Percentiles rank a stretch among this genome's conserved stretches.
phyloP scores from a whole-genome alignment of 2,797 vertebrate genomes.

The Poecilia picta region DNA sequence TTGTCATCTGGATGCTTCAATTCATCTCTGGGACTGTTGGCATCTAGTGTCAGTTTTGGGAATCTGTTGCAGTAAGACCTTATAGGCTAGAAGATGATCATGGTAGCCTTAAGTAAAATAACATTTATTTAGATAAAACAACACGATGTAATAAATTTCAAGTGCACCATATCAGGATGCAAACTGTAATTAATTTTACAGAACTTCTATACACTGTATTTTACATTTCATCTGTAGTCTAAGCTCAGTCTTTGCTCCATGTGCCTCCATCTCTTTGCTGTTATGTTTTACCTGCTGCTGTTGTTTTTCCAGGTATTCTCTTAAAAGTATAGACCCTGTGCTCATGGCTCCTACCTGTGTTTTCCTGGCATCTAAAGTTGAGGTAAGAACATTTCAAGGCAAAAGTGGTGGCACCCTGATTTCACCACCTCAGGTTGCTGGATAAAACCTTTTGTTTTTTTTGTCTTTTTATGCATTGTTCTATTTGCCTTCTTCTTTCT shows the following conservation, averaged over 20 bases:
- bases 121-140: neutral
- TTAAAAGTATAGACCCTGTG: conserved; percentile 99
- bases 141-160: neutral
- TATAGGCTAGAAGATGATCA: neutral
- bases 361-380: conserved; percentile 99
- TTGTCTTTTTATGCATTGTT: neutral
- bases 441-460: neutral
- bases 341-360: conserved; percentile 99
- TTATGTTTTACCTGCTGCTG: neutral
- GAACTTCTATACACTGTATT: neutral
- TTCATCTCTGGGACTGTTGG: neutral
- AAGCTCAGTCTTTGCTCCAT: neutral
- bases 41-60: neutral
- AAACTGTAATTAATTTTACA: neutral
- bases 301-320: conserved; percentile 88
- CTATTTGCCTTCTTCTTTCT: neutral
- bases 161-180: neutral
- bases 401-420: too few species aligned
- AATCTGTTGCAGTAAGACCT: neutral
- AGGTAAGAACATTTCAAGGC: conserved; percentile 79
- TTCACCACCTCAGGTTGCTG: neutral
- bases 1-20: neutral
- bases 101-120: neutral
- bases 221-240: neutral
- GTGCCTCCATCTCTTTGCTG: neutral